Percentiles rank a stretch among this genome's conserved stretches.
These are phyloP conservation scores for Cynoglossus semilaevis DNA, from an alignment of 2,113 vertebrate species.

Conservation along the genomic window DNA sequence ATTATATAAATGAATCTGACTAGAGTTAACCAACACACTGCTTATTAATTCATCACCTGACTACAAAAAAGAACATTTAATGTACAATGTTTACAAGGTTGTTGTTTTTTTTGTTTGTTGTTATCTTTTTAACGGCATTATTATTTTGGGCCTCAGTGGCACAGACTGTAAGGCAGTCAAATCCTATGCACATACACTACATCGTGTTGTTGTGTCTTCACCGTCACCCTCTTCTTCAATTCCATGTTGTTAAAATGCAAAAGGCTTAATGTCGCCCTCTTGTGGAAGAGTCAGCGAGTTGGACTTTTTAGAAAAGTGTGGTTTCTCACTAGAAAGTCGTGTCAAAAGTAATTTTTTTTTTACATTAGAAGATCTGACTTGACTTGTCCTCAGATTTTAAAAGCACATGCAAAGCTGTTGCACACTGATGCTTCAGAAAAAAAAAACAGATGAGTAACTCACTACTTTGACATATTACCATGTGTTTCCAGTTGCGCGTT, in stretches of 20 bases:
- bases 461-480: slow-evolving; percentile 45
- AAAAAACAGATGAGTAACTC: slow-evolving; percentile 54
- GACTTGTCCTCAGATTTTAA: slow-evolving; percentile 48
- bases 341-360: slow-evolving; percentile 42
- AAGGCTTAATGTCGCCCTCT: slow-evolving; percentile 50
- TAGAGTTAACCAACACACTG: slow-evolving; percentile 65
- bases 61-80: slow-evolving; percentile 65
- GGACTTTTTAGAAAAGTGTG: slow-evolving; percentile 12
- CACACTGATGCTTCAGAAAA: slow-evolving; percentile 59
- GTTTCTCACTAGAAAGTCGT: slow-evolving; percentile 41
- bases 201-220: slow-evolving; percentile 53
- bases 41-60: slow-evolving; percentile 68
- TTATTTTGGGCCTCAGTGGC: slow-evolving; percentile 57
- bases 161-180: slow-evolving; percentile 70
- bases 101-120: slow-evolving; percentile 17
- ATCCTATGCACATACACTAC: slow-evolving; percentile 66
- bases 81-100: slow-evolving; percentile 68
- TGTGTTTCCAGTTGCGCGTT: slow-evolving; percentile 32
- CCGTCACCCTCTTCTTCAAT: slow-evolving; percentile 21
- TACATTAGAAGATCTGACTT: slow-evolving; percentile 42
- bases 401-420: slow-evolving; percentile 68
- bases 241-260: slow-evolving; percentile 54
- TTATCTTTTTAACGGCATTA: slow-evolving; percentile 29
- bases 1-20: slow-evolving; percentile 63
- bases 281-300: slow-evolving; percentile 51